Conservation (phyloP, 2,888 invertebrate genomes). For the Temnothorax ravouxi region DNA sequence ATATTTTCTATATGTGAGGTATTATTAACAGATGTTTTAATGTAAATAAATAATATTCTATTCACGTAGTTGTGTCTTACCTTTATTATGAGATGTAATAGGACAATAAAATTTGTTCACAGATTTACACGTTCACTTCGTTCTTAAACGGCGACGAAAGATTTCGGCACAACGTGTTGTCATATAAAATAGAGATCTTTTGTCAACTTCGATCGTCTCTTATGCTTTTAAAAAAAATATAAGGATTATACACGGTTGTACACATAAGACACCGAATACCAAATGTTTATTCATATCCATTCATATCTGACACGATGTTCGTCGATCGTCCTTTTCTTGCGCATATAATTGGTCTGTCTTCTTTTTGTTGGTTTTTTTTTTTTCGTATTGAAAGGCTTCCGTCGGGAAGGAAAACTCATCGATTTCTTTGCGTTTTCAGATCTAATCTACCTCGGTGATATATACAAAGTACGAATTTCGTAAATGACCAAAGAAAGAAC, state of each 20-base stretch:
- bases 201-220: conserved; percentile 27
- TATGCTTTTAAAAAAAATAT: conserved; percentile 53
- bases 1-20: conserved; percentile 52
- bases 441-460: conserved; percentile 84
- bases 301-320: conserved; percentile 64
- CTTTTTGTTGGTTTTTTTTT: conserved; percentile 10
- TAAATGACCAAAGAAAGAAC: conserved; percentile 37
- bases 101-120: conserved; percentile 51
- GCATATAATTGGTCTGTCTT: background rate
- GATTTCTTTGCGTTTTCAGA: conserved; percentile 76
- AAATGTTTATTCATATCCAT: conserved; percentile 77
- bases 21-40: conserved; percentile 53
- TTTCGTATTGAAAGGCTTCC: conserved; percentile 43
- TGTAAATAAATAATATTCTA: conserved; percentile 55
- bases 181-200: conserved; percentile 55
- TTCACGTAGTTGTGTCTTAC: conserved; percentile 39
- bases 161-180: conserved; percentile 30
- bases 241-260: conserved; percentile 54
- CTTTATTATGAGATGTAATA: conserved; percentile 54
- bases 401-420: conserved; percentile 63
- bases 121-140: conserved; percentile 35
- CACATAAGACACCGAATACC: conserved; percentile 72
- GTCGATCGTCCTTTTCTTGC: conserved; percentile 45
- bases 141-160: conserved; percentile 40
- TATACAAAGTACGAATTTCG: conserved; percentile 76